Evolutionary conservation across 2,797 vertebrate species (phyloP).

Genomic region (Onychomys arenicola): DNA sequence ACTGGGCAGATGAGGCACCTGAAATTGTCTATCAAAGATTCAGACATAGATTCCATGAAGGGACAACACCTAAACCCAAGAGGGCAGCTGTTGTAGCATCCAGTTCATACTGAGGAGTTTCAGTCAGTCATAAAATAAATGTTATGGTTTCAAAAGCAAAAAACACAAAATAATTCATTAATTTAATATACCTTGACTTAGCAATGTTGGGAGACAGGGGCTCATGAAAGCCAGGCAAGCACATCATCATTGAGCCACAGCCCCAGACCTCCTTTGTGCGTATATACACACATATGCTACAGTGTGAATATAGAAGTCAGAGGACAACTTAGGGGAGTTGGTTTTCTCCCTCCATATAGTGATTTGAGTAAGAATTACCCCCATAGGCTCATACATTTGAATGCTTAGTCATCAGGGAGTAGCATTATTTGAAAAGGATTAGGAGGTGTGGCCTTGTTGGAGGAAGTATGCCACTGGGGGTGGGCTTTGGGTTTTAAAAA

Average conservation of each 20-base stretch:
- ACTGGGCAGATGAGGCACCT: too few relatives aligned
- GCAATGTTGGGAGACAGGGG: not conserved
- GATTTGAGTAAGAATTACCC: not conserved
- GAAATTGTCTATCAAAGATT: too few relatives aligned
- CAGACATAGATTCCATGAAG: too few relatives aligned
- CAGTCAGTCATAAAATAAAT: too few relatives aligned
- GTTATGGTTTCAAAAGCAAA: too few relatives aligned
- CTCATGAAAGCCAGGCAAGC: not conserved
- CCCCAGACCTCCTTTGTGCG: not conserved
- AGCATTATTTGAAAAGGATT: not conserved
- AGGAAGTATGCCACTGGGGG: not conserved
- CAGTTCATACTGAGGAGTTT: too few relatives aligned
- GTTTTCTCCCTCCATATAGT: not conserved
- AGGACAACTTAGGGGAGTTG: not conserved
- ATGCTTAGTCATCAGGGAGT: not conserved
- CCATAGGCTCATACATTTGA: not conserved
- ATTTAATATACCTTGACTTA: not conserved
- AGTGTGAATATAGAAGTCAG: not conserved
- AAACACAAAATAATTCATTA: not conserved
- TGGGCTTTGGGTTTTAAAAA: not conserved
- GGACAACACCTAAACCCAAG: too few relatives aligned
- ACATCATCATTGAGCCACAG: not conserved
- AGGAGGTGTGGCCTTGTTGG: not conserved
- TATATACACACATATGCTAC: not conserved
- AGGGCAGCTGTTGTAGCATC: too few relatives aligned